Evolutionary conservation across 2,113 vertebrate species (phyloP).

Genomic region (Athene noctua): DNA sequence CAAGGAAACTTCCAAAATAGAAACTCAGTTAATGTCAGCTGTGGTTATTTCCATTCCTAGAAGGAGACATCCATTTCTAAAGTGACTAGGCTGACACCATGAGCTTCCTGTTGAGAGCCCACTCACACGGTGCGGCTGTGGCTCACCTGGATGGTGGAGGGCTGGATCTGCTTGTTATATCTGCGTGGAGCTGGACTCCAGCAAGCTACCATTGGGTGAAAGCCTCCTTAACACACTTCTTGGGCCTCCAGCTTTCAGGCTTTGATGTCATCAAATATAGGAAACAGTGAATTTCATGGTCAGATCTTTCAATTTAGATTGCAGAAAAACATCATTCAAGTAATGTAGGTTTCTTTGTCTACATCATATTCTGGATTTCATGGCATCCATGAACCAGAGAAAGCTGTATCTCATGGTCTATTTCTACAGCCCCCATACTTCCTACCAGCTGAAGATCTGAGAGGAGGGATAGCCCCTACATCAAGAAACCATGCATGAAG

Average conservation of each 20-base stretch:
- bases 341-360: neutral
- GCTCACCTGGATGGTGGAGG: neutral
- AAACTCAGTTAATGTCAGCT: neutral
- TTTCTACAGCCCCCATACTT: neutral
- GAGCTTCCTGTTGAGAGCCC: neutral
- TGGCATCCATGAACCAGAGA: neutral
- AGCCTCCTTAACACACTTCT: neutral
- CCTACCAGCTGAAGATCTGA: neutral
- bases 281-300: neutral
- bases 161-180: neutral
- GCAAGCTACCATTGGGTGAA: neutral
- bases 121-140: neutral
- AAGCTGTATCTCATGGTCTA: neutral
- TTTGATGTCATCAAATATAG: neutral
- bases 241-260: neutral
- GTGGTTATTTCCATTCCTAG: neutral
- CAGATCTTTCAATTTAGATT: neutral
- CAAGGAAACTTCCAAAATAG: neutral
- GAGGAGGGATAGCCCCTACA: neutral
- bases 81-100: neutral
- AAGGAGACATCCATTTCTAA: neutral
- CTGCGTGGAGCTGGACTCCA: neutral
- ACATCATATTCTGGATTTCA: neutral
- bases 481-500: neutral
- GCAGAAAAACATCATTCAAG: neutral